A percentile compares a stretch with the other conserved stretches of the same genome.
phyloP scores from a whole-genome alignment of 2,888 invertebrate species.

The Criorhina ranunculi region DNA sequence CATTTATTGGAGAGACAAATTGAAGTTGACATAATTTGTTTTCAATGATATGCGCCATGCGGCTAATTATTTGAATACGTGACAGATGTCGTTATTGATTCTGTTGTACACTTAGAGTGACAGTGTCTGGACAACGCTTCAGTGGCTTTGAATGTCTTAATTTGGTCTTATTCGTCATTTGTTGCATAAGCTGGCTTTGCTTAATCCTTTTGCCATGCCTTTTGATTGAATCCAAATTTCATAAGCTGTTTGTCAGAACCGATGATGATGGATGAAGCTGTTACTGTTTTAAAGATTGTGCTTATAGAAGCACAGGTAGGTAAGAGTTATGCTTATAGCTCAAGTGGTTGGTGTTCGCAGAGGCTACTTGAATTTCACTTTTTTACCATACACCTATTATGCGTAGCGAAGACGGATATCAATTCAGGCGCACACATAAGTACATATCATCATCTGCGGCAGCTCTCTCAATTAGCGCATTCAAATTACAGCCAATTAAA shows the following conservation, averaged over 20 bases:
- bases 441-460: conserved; percentile 14
- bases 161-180: conserved; percentile 23
- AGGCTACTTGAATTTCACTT: conserved; percentile 19
- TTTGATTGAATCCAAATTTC: conserved; percentile 36
- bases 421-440: conserved; percentile 13
- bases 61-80: conserved; percentile 54
- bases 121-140: conserved; percentile 25
- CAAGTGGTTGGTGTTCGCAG: background rate
- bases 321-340: too few relatives aligned
- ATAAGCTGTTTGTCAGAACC: conserved; percentile 27
- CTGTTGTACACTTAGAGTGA: conserved; percentile 14
- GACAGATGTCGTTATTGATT: conserved; percentile 44
- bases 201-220: conserved; percentile 30
- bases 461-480: conserved; percentile 52
- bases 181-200: conserved; percentile 45
- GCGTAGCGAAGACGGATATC: conserved; percentile 30
- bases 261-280: conserved; percentile 17
- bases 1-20: conserved; percentile 43
- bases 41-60: conserved; percentile 8
- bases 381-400: conserved; percentile 17
- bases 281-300: conserved; percentile 38
- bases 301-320: too few relatives aligned
- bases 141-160: conserved; percentile 33
- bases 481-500: conserved; percentile 66
- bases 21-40: conserved; percentile 62